Base-by-base conservation (phyloP, 2,113 vertebrate genomes). In the Camelus bactrianus region DNA sequence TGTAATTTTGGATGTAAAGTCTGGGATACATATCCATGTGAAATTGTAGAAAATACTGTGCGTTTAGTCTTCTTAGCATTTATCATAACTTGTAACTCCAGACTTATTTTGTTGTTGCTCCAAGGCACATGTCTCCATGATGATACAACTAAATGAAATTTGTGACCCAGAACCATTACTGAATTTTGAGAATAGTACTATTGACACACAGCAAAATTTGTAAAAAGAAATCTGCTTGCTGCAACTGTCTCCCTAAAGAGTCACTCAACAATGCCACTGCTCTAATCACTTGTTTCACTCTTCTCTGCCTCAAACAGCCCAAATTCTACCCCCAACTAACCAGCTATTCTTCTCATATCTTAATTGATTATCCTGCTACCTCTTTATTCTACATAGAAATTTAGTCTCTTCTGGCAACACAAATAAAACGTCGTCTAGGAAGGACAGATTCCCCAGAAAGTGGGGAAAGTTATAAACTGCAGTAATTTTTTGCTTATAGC, bases 331-430 rank as follows among this genome's bases (percentile, higher is more conserved):
- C 75, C n/a, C 12, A 70, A 32, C 20, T 94, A 67, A 77, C 67
- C 42, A 77, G 0, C 54, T 64, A 46, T 81, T 80, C 58, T 90
- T 42, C n/a, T 64, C 8, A 60, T 83, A 94, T 95, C 22, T 89
- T 64, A 54, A 8, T 52, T 56, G 67, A 42, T 58, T 90, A 84
- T 46, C 30, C 20, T 65, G 13, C 15, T 70, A 60, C 11, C 5
- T 83, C 32, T 93, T 62, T 85, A 79, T 50, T 92, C 64, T 5
- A 93, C 50, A 48, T 30, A 91, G 20, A 91, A 92, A 67, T 84
- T 2, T 80, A 82, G 8, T 54, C 6, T 73, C 91, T 84, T 20
- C n/a, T 26, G n/a, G 4, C 11, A 93, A 46, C 81, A 91, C 14
- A 52, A 83, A 77, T 62, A 72, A 77, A 60, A 64, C 6, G 65